Evolutionary conservation across 2,888 invertebrate species (phyloP).

Genomic region (Cheilosia grossa): DNA sequence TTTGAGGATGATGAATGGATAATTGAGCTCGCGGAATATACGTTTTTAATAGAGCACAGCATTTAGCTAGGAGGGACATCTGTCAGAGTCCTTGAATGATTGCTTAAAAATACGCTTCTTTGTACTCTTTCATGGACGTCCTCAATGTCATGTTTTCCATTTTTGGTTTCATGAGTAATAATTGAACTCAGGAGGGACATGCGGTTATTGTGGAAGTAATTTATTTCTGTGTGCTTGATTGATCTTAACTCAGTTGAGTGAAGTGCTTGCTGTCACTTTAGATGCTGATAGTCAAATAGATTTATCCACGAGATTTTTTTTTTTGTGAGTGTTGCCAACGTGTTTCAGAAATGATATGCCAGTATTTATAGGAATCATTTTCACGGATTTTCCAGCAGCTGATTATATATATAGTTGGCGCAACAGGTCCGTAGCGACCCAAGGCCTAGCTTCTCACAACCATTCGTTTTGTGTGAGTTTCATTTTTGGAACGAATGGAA

Average conservation of each 20-base stretch:
- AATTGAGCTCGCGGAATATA: constrained; percentile 69
- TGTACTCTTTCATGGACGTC: not conserved
- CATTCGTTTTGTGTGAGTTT: too few relatives aligned
- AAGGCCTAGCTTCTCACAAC: too few relatives aligned
- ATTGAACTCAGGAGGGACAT: constrained; percentile 20
- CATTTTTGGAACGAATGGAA: too few relatives aligned
- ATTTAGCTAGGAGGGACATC: constrained; percentile 43
- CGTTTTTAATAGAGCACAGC: constrained; percentile 17
- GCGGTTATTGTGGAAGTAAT: constrained; percentile 3
- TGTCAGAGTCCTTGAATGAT: constrained; percentile 64
- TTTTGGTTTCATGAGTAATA: constrained; percentile 47
- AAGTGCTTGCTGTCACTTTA: not conserved
- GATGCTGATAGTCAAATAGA: too few relatives aligned
- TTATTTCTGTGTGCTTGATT: not conserved
- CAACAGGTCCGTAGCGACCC: too few relatives aligned
- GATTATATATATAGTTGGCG: too few relatives aligned
- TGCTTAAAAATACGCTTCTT: constrained; percentile 16
- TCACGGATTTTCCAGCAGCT: too few relatives aligned
- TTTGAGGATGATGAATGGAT: constrained; percentile 70
- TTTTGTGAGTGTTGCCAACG: too few relatives aligned
- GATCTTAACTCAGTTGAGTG: not conserved
- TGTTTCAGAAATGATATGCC: too few relatives aligned
- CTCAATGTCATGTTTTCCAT: constrained; percentile 19
- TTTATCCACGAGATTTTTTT: too few relatives aligned
- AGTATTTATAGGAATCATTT: too few relatives aligned